phyloP scores from a whole-genome alignment of 2,113 vertebrate species.

The Arenaria interpres region DNA sequence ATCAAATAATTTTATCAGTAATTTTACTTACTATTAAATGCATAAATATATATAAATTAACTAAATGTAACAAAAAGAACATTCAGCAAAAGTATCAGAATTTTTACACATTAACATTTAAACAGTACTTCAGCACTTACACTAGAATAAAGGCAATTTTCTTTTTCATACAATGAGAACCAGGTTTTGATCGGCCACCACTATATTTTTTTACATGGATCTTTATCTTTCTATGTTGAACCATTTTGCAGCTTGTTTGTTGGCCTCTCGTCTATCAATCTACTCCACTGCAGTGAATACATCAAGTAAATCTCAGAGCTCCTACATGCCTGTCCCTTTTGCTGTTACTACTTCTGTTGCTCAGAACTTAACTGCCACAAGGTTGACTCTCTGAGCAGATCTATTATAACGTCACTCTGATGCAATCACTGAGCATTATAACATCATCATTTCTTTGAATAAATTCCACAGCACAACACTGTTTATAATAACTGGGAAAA shows the following conservation, averaged over 20 bases:
- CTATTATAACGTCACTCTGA: neutral
- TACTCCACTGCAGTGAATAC: neutral
- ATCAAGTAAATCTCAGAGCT: neutral
- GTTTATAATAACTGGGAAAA: neutral
- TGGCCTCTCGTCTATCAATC: neutral
- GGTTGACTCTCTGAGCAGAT: neutral
- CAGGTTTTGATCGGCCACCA: neutral
- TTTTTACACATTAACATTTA: neutral
- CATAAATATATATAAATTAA: neutral
- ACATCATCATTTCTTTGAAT: neutral
- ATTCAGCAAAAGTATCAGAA: neutral
- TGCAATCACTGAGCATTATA: neutral
- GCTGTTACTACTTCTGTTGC: neutral
- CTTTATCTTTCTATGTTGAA: neutral
- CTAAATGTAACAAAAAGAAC: neutral
- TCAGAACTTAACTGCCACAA: neutral
- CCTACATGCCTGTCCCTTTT: neutral
- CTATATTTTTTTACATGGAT: neutral
- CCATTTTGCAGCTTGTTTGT: neutral
- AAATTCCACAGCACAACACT: neutral
- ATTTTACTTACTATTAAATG: neutral
- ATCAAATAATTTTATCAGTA: neutral
- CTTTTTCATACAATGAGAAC: neutral
- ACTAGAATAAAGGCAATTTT: neutral
- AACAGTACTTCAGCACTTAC: constrained; percentile 47